Evolutionary conservation across 2,113 vertebrate genomes (phyloP), one percentile per base, ranked within the genome.

Genomic region (Perca schrenkii): DNA sequence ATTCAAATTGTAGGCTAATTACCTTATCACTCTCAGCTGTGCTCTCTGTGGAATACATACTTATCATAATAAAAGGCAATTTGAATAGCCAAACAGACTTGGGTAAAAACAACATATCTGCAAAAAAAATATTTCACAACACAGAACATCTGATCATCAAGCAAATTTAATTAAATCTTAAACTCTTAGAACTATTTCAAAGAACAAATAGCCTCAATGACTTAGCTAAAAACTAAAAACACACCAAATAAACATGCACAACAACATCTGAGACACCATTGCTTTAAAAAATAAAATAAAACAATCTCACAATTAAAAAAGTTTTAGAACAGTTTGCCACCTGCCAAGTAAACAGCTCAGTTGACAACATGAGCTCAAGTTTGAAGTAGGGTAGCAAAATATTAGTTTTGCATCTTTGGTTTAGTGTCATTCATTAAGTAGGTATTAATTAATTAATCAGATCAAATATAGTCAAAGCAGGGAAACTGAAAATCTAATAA

Each of bases 121-220:
- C 19, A 19, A 77, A 19, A 76, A 22, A 66, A 4, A 54, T 25
- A 75, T 56, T 21, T 75, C 13, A 43, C 8, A 65, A 56, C 47
- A 83, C 58, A 40, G 40, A 61, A 63, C 21, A 63, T 34, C 11
- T 36, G 11, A 47, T 54, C 2, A 47, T 47, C 17, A 46, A 16
- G 21, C 8, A 71, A 46, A 21, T 60, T 76, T 60, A 21, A 71
- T 71, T 71, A 0, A 52, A 2, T 34, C 7, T 28, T 50, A 64
- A 64, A 52, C 0, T 14, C 6, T 22, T 46, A 58, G 28, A 50
- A 22, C 43, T 65, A 4, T n/a, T 43, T 43, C 10, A 14, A 53
- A 57, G 46, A 25, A 49, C n/a, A 71, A 56, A 11, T 14, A 22
- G 8, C 36, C 3, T 3, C 49, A 70, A 52, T 1, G 2, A 28